Evolutionary conservation across 1,140 invertebrate species (phyloP), one percentile per base, ranked within the genome.

Genomic region (Drosophila pachea): DNA sequence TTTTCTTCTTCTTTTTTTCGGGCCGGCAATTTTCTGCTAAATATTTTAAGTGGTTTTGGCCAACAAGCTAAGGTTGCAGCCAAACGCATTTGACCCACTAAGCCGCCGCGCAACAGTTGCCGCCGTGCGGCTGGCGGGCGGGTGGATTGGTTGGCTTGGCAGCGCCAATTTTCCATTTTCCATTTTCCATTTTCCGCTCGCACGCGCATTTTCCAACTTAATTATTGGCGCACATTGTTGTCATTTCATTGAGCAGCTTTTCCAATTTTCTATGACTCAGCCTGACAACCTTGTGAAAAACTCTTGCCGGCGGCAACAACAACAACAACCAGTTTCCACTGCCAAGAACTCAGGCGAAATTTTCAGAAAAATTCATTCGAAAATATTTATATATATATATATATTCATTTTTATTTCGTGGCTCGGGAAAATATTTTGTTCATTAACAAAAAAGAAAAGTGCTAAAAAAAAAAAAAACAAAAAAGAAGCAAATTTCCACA

Each of bases 41-140:
- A 84, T 79, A 83, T 78, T 86, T 84, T 77, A 84, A 84, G 81
- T 84, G 81, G 81, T 86, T 86, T 73, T 86, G 47, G 69, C 81
- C 79, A 84, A 81, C 14, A 45, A 33, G 77, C 78, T 79, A 76
- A 84, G 76, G 65, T 76, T 76, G 73, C 14, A 67, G 61, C 78
- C 68, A 64, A 70, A 78, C 81, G 81, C 81, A 84, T 86, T 84
- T 86, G 81, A 84, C 81, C 81, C 77, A 84, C 81, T 84, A 52
- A 82, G 59, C 66, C 22, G 16, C 47, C 31, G 29, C 55, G 36
- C 36, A 8, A 7, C 36, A 9, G 36, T 11, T 11, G 7, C 36
- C 8, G 36, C 36, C 8, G 36, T 11, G 36, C 22, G 3, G 22
- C 1, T 22, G 22, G 22, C 38, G 9, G n/a, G 7, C 47, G 16